These are phyloP conservation scores for Lasioglossum calceatum DNA, from an alignment of 2,888 invertebrate genomes.

Conservation along the genomic window DNA sequence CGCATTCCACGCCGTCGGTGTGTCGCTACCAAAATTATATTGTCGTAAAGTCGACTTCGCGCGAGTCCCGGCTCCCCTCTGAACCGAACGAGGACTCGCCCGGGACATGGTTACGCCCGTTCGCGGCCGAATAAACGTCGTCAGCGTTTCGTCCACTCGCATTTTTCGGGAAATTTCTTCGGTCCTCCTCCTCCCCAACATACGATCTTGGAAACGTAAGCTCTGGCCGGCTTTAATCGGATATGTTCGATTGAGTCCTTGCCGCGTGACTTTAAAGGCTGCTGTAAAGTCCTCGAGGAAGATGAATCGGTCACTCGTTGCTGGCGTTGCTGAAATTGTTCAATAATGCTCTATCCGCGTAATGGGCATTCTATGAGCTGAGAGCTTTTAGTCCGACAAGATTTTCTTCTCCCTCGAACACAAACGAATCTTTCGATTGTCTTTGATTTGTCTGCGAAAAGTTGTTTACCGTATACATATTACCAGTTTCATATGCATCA, in stretches of 20 bases:
- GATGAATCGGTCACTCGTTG: background rate
- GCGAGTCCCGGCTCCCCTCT: slow-evolving; percentile 37
- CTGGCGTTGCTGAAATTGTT: background rate
- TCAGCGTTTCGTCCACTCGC: background rate
- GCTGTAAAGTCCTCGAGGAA: background rate
- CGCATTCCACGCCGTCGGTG: slow-evolving; percentile 68
- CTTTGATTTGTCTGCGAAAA: too few species aligned
- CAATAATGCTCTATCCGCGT: background rate
- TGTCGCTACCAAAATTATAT: slow-evolving; percentile 74
- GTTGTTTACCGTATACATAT: too few species aligned
- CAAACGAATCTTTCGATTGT: background rate
- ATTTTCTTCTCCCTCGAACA: background rate
- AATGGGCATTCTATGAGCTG: background rate
- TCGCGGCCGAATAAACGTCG: slow-evolving; percentile 33
- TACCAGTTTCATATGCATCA: too few species aligned
- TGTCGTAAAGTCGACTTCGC: slow-evolving; percentile 69
- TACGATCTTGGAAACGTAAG: background rate
- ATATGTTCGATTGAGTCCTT: slow-evolving; percentile 19
- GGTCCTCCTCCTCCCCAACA: background rate
- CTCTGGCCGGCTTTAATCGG: slow-evolving; percentile 10
- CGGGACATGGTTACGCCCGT: slow-evolving; percentile 26
- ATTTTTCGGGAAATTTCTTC: slow-evolving; percentile 7
- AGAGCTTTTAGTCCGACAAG: background rate
- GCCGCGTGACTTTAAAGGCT: slow-evolving; percentile 1
- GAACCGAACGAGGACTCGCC: slow-evolving; percentile 34